phyloP scores from a whole-genome alignment of 2,888 invertebrate genomes.

The Calameuta filiformis region DNA sequence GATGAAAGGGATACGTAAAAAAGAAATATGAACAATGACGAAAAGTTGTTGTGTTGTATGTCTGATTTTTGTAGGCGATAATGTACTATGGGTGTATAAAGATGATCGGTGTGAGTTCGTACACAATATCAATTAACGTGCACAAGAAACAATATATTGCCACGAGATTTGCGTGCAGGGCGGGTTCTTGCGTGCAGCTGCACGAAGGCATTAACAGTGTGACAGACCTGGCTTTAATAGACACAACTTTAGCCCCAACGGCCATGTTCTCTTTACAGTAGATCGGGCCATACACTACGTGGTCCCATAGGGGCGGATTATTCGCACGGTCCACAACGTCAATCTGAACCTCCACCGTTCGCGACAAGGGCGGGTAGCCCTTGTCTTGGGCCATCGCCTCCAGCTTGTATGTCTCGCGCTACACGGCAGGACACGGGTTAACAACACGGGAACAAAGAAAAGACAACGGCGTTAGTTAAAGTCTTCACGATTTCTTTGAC shows the following conservation, averaged over 20 bases:
- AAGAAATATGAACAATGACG: neutral
- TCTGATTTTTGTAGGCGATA: slow-evolving; percentile 24
- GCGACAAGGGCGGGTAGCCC: slow-evolving; percentile 94
- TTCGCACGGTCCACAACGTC: slow-evolving; percentile 98
- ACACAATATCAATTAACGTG: slow-evolving; percentile 67
- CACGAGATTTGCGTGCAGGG: slow-evolving; percentile 66
- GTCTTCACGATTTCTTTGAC: slow-evolving; percentile 52
- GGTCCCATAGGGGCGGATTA: slow-evolving; percentile 98
- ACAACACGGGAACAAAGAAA: slow-evolving; percentile 74
- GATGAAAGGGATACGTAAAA: slow-evolving; percentile 6
- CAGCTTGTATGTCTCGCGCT: slow-evolving; percentile 98
- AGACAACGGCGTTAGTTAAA: slow-evolving; percentile 76
- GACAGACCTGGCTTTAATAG: slow-evolving; percentile 98
- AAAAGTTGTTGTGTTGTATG: slow-evolving; percentile 11
- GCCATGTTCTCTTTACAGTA: slow-evolving; percentile 98
- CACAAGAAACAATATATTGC: slow-evolving; percentile 65
- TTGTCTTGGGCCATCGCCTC: slow-evolving; percentile 98
- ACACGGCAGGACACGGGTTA: slow-evolving; percentile 69
- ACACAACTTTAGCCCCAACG: slow-evolving; percentile 97
- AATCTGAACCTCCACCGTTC: slow-evolving; percentile 98
- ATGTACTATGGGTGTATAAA: slow-evolving; percentile 27
- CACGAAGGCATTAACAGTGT: slow-evolving; percentile 63
- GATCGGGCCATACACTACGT: slow-evolving; percentile 96
- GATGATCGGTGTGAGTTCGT: slow-evolving; percentile 49
- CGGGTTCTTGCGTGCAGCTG: slow-evolving; percentile 59